Percentiles rank a stretch among this genome's conserved stretches.
Evolutionary conservation across 2,113 vertebrate species (phyloP).

Genomic region (Eretmochelys imbricata): DNA sequence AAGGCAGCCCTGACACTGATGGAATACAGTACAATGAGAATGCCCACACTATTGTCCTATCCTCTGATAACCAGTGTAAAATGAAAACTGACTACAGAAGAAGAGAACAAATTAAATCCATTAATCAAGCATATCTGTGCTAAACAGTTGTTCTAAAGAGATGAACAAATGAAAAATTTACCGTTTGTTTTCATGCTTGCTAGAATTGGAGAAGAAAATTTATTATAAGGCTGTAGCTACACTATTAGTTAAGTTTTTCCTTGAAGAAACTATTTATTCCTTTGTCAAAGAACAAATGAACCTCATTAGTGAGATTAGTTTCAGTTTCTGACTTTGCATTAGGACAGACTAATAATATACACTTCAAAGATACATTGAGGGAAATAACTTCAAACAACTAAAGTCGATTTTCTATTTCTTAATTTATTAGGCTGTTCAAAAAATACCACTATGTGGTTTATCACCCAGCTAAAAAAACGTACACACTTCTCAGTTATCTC

Average conservation of each 20-base stretch:
- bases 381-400: constrained; percentile 63
- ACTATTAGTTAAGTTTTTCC: constrained; percentile 81
- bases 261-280: constrained; percentile 79
- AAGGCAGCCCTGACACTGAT: constrained; percentile 82
- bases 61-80: constrained; percentile 83
- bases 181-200: constrained; percentile 80
- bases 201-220: constrained; percentile 77
- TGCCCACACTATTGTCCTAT: constrained; percentile 76
- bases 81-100: constrained; percentile 86
- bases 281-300: constrained; percentile 83
- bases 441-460: constrained; percentile 43
- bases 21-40: constrained; percentile 73
- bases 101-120: constrained; percentile 87
- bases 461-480: background rate
- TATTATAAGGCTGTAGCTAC: constrained; percentile 75
- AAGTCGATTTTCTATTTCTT: constrained; percentile 61
- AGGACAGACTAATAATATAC: constrained; percentile 68
- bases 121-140: constrained; percentile 87
- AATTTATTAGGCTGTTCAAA: constrained; percentile 36
- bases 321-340: constrained; percentile 78
- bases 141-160: constrained; percentile 82
- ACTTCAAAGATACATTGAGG: constrained; percentile 63
- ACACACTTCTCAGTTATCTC: background rate
- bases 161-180: constrained; percentile 84
- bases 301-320: constrained; percentile 84